Base-by-base conservation (phyloP, 2,888 invertebrate species). In the Drosophila mimica region DNA sequence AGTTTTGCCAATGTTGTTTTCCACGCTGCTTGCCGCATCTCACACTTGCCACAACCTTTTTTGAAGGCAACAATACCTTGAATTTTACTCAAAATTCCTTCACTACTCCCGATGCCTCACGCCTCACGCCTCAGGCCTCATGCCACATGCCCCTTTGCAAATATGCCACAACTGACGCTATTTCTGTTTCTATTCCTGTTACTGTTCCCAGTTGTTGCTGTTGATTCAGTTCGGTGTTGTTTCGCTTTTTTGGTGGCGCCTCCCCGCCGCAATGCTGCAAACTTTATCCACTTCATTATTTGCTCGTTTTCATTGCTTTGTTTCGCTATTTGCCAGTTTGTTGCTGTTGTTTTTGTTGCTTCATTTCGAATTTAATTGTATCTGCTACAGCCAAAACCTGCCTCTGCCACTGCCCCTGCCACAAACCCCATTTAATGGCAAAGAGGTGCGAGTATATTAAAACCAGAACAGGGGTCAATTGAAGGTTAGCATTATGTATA, bases 211-310 rank as follows among this genome's bases (percentile, higher is more conserved):
- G 40, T 43, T 54, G 52, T 64, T 66, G 46, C 71, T 67, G 62
- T 75, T 71, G 66, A 63, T 72, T 66, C 67, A 38, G 51, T 67
- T 79, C 68, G 60, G 62, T 53, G 72, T 62, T 52, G 51, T 25
- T 40, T n/a, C 46, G 20, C 25, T 25, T 46, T 46, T 46, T 46
- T 25, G 46, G 46, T 25, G 46, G 58, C 68, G n/a, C 34, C 60
- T 61, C 49, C 60, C 63, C 46, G 58, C 46, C 46, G 61, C 56
- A 75, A 74, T 73, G 74, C 72, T 49, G 74, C 75, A 79, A 87
- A 87, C 86, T 88, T 88, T 87, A 87, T 87, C 86, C 87, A 87
- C 87, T 87, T 87, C 88, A 87, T 87, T 87, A 87, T 87, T 87
- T 87, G 82, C 88, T 85, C 89, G 74, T 89, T 85, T 89, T 89